Evolutionary conservation across 2,888 invertebrate genomes (phyloP).

Genomic region (Pegoplata infirma): DNA sequence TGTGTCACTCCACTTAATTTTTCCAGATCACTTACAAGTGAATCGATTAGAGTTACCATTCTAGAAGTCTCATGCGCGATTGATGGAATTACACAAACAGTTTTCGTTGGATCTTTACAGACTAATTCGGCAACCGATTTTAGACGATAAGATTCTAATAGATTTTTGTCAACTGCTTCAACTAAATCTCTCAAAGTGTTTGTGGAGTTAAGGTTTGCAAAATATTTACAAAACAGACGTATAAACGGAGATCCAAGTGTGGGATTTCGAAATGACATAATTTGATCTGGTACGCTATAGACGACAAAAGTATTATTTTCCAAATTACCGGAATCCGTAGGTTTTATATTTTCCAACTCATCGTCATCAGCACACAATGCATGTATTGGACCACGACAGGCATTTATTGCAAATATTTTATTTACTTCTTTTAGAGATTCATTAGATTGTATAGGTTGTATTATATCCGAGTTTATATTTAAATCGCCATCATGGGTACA

Average conservation of each 20-base stretch:
- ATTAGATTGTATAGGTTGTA: slow-evolving; percentile 14
- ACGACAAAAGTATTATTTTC: background rate
- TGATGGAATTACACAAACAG: background rate
- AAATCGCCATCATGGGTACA: slow-evolving; percentile 24
- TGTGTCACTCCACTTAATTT: too few species aligned
- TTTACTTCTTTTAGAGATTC: background rate
- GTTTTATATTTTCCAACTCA: background rate
- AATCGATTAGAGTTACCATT: too few species aligned
- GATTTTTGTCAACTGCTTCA: background rate
- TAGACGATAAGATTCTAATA: background rate
- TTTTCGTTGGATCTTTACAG: background rate
- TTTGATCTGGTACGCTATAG: background rate
- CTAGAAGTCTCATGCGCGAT: background rate
- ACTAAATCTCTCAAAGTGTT: background rate
- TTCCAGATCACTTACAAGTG: too few species aligned
- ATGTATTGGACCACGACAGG: background rate
- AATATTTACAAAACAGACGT: background rate
- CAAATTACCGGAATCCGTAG: background rate
- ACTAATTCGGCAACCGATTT: background rate
- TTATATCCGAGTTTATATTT: slow-evolving; percentile 24
- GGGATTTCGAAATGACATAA: background rate
- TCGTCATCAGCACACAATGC: background rate
- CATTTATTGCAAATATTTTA: background rate
- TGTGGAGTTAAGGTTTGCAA: background rate
- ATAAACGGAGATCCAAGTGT: background rate